Percentiles rank a stretch among this genome's conserved stretches.
Evolutionary conservation across 2,888 invertebrate species (phyloP).

Genomic region (Ormyrus rosae): DNA sequence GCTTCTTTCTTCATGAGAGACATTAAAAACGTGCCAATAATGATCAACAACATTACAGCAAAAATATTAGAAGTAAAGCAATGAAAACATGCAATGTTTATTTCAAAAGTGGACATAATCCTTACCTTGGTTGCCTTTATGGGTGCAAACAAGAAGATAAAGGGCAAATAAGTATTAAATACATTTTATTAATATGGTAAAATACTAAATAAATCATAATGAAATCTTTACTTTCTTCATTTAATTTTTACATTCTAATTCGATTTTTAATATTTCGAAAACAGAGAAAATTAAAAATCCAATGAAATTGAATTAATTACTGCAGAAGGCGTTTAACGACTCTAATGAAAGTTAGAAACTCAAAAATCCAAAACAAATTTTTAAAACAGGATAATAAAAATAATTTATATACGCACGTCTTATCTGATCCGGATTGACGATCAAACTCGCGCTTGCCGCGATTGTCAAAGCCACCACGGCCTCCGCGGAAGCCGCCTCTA

Average conservation of each 20-base stretch:
- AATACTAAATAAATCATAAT: not conserved
- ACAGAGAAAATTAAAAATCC: too few relatives aligned
- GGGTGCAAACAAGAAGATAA: constrained; percentile 59
- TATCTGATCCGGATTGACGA: constrained; percentile 95
- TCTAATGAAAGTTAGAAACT: constrained; percentile 45
- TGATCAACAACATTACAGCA: constrained; percentile 7
- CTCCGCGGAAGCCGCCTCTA: constrained; percentile 71
- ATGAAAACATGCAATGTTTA: constrained; percentile 37
- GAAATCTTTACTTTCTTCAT: too few relatives aligned
- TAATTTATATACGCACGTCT: constrained; percentile 81
- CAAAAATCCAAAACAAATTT: constrained; percentile 37
- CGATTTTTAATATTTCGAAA: too few relatives aligned
- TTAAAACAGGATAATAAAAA: constrained; percentile 12
- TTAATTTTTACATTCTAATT: too few relatives aligned
- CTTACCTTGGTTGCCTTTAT: constrained; percentile 70
- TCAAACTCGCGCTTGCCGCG: constrained; percentile 95
- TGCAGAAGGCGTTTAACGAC: not conserved
- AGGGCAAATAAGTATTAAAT: constrained; percentile 36
- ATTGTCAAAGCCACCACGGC: constrained; percentile 83
- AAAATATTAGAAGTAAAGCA: constrained; percentile 7
- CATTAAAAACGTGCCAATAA: constrained; percentile 24
- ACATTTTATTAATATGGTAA: not conserved
- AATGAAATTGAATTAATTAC: not conserved
- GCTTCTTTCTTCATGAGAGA: constrained; percentile 41
- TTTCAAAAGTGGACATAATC: constrained; percentile 58